Base-by-base conservation (phyloP, 2,888 invertebrate species). In the Megaustenia siamemsis region DNA sequence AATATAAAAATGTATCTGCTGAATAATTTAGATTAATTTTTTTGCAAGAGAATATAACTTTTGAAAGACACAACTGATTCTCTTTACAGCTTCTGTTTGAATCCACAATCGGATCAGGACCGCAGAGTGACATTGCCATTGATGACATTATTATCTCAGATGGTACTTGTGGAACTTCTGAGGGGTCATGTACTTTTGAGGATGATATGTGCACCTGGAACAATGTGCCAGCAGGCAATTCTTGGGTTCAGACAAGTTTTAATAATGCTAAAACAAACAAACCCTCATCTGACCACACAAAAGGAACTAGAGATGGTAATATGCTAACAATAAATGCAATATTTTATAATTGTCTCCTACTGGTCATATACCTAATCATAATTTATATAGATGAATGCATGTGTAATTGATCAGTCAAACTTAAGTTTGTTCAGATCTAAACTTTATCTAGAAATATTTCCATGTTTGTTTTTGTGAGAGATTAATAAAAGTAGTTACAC, bases 111-210 rank as follows among this genome's bases (percentile, higher is more conserved):
- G 92, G 93, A 32, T 77, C 49, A 76, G 90, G 91, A 38, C 89
- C 86, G 79, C 69, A 45, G 2, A 90, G 92, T 63, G 92, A 92
- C 84, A 92, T 93, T 83, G 93, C 93, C 38, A 89, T 94, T 69
- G 94, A 94, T 89, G 94, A 94, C 85, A 87, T 93, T 45, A 85
- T 87, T 10, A 87, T 92, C n/a, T 81, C 88, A 56, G 83, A 88
- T 73, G 92, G 93, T 12, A 86, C 89, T 5, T 93, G 93, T 84
- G 82, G 88, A 1, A 63, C 86, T 24, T 66, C 83, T 75, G 89
- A 90, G 43, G 87, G 87, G 0, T 78, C 82, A 28, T 87, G 87
- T 87, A 85, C 90, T n/a, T 93, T 93, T 90, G 92, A 93, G 86
- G 45, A 28, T 21, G 79, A 73, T 49, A 71, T 43, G 53, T 84